Base-by-base conservation (phyloP, 92 coral and sea anemone genomes). In the Epizoanthus scotinus region DNA sequence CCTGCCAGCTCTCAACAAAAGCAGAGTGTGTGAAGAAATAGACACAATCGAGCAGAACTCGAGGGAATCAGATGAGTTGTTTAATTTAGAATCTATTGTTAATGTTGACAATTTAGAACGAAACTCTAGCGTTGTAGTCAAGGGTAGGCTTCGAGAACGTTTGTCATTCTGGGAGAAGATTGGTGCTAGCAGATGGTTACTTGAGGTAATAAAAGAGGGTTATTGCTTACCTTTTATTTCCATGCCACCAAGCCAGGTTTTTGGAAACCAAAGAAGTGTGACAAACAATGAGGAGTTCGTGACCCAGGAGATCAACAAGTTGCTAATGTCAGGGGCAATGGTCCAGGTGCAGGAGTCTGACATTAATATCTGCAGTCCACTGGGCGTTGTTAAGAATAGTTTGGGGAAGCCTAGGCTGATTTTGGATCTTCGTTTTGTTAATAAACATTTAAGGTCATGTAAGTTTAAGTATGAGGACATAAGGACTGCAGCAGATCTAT, bases 161-260 rank as follows among this genome's bases (percentile, higher is more conserved):
- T 68, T 86, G 24, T 63, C 55, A 56, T 82, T 82, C 66, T 82
- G 83, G 90, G 79, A 72, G 60, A 53, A 17, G 69, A 87, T 87
- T 84, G 87, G 87, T n/a, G 82, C 85, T 50, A 71, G 77, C 71
- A 49, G 68, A 7, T 88, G 91, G 91, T 58, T 88, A 8, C 79
- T 84, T 2, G 78, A 78, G 22, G 83, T 87, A 7, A 69, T 87
- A 31, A 15, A 64, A 7, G 70, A 77, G 3, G 89, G 89, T 60
- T 80, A 85, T 71, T 79, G 85, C 81, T 80, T 79, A 71, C 85
- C 89, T 60, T 86, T 86, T 81, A 67, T 73, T 26, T 80, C 68
- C 22, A 68, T 61, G 53, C 89, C 89, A n/a, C 13, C 20, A 29
- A 34, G 3, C 55, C 73, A 55, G 67, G 58, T 47, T 59, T 86